Base-by-base conservation (phyloP, 2,888 invertebrate genomes). In the Hydraecia micacea region DNA sequence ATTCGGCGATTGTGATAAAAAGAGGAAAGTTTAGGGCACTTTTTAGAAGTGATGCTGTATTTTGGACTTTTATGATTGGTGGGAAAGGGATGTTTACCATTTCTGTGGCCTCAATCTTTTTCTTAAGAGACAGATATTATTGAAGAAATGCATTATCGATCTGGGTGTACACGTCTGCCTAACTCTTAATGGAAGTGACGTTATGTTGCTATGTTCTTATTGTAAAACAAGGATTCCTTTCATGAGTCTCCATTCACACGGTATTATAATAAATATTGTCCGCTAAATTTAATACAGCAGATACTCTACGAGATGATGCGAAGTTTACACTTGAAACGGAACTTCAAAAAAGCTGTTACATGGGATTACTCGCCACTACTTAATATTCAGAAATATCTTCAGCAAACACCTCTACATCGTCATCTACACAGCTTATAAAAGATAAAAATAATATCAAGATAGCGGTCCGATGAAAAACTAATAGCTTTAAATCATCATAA, bases 401-500 rank as follows among this genome's bases (percentile, higher is more conserved):
- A 62, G 28, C 65, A 72, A 75, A 77, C 73, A 84, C 18, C 42
- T 67, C 55, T 58, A 69, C 58, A 66, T 78, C 66, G 78, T 78
- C 32, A 55, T 69, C 36, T 42, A 77, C 58, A 76, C 52, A 79
- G 68, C 58, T 68, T 71, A 60, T 68, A 84, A 73, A 73, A 83
- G 2, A 68, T 75, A 81, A 79, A 84, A 81, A 84, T 76, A 84
- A 87, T 63, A 71, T 28, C 13, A 74, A 62, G 28, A 83, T 58
- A 78, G 39, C 49, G 13, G 28, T 39, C 76, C 67, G 88, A 77
- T 87, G 86, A 87, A 82, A 87, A 79, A 79, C 79, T 84, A 87
- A 87, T 80, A 87, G 86, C 71, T 87, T 84, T 79, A 86, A 86
- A 84, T 80, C 77, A 86, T 80, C 79, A 72, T 87, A 82, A 87